These are phyloP conservation scores for Drosophila leontia DNA, from an alignment of 1,140 invertebrate species.

Conservation along the genomic window DNA sequence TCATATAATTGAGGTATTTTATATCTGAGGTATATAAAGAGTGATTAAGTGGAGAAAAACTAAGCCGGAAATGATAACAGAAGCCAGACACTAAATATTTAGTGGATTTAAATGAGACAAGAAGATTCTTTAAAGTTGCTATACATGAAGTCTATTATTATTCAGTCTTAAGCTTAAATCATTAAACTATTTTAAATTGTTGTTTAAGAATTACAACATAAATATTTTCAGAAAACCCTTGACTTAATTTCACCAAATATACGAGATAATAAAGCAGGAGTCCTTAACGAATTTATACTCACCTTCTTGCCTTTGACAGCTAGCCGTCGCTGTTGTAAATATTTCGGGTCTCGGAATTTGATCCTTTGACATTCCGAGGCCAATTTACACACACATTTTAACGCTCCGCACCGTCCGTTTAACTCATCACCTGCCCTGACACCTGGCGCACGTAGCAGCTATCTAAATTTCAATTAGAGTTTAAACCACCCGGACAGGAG, in stretches of 20 bases:
- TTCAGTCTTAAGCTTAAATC: too few relatives aligned
- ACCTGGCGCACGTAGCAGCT: constrained; percentile 52
- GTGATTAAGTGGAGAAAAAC: constrained; percentile 9
- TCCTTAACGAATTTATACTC: background rate
- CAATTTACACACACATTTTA: constrained; percentile 25
- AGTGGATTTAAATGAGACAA: background rate
- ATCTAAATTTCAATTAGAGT: constrained; percentile 75
- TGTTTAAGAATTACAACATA: too few relatives aligned
- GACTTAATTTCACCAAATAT: background rate
- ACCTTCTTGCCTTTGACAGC: too few relatives aligned
- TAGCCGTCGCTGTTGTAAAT: background rate
- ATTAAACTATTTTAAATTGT: too few relatives aligned
- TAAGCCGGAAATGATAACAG: constrained; percentile 3
- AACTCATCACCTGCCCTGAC: constrained; percentile 41
- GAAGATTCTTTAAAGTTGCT: too few relatives aligned
- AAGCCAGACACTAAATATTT: background rate
- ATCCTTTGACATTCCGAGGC: constrained; percentile 16
- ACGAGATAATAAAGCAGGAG: background rate
- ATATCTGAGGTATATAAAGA: constrained; percentile 1
- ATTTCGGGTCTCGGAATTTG: constrained; percentile 9
- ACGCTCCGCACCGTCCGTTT: background rate
- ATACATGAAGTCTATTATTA: too few relatives aligned
- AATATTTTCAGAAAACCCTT: too few relatives aligned
- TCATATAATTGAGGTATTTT: background rate
- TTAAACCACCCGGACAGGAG: constrained; percentile 31